Evolutionary conservation across 2,888 invertebrate genomes (phyloP).

Genomic region (Koerneria pararmatus): DNA sequence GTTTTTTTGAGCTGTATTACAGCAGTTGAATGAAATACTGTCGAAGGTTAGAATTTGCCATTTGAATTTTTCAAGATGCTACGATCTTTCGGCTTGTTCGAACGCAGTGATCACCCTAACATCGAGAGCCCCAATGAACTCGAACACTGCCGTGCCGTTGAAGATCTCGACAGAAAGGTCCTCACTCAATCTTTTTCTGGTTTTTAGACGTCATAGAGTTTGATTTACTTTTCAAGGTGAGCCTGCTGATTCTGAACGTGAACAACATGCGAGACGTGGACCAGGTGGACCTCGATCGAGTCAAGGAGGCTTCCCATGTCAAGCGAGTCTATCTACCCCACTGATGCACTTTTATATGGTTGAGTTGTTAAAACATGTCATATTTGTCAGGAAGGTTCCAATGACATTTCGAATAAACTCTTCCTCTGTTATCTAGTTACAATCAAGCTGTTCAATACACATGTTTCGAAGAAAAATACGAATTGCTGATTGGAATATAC

Average conservation of each 20-base stretch:
- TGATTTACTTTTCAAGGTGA: conserved; percentile 9
- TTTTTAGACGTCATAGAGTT: no score
- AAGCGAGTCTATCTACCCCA: conserved; percentile 13
- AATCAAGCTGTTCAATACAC: no score
- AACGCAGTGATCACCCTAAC: conserved; percentile 15
- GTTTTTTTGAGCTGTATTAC: no score
- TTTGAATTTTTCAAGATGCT: conserved; percentile 1
- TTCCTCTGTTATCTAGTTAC: no score
- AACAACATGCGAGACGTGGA: conserved; percentile 20
- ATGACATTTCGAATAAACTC: no score
- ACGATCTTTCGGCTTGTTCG: conserved; percentile 6
- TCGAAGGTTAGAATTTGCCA: neutral
- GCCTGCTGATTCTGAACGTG: neutral
- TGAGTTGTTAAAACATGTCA: no score
- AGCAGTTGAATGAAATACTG: no score
- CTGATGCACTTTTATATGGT: conserved; percentile 14
- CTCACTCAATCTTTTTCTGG: no score
- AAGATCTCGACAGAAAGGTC: conserved; percentile 9
- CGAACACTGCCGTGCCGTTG: conserved; percentile 14
- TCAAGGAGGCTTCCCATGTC: neutral
- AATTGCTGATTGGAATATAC: no score
- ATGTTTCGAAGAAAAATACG: no score
- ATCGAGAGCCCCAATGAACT: conserved; percentile 13
- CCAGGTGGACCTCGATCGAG: conserved; percentile 7
- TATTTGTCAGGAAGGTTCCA: no score